Conservation (phyloP, 1,140 invertebrate species). For the Ruditapes philippinarum region DNA sequence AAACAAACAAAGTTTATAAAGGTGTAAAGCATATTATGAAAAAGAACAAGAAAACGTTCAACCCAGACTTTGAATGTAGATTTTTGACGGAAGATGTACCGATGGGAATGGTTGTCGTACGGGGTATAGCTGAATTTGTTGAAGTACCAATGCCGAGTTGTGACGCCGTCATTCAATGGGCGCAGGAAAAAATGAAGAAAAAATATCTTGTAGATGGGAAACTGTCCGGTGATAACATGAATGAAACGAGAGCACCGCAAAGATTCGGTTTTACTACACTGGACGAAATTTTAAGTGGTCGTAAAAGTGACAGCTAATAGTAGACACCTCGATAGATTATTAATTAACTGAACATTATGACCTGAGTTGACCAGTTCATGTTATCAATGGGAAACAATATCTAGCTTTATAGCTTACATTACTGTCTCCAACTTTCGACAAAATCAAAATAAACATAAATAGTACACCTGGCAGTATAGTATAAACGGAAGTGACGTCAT, state of each 20-base stretch:
- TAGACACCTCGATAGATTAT: not conserved
- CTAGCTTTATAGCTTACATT: too few relatives aligned
- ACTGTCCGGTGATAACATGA: slow-evolving; percentile 78
- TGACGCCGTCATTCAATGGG: slow-evolving; percentile 79
- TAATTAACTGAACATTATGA: too few relatives aligned
- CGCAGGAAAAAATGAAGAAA: slow-evolving; percentile 80
- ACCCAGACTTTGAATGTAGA: slow-evolving; percentile 76
- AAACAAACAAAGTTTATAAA: slow-evolving; percentile 76
- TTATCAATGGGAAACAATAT: too few relatives aligned
- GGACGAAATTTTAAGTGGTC: slow-evolving; percentile 70
- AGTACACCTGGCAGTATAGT: too few relatives aligned
- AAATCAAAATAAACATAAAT: too few relatives aligned
- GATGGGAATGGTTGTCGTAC: slow-evolving; percentile 77
- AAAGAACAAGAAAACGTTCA: slow-evolving; percentile 68
- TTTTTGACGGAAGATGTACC: slow-evolving; percentile 79
- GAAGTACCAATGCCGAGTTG: slow-evolving; percentile 71
- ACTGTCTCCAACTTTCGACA: too few relatives aligned
- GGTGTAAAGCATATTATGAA: slow-evolving; percentile 78
- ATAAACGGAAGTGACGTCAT: too few relatives aligned
- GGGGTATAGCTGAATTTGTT: slow-evolving; percentile 76
- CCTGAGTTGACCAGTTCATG: too few relatives aligned
- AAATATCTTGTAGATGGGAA: slow-evolving; percentile 79
- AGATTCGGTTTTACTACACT: slow-evolving; percentile 76
- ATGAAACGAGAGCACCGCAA: slow-evolving; percentile 78
- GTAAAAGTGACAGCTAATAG: slow-evolving; percentile 26